Percentiles rank a stretch among this genome's conserved stretches.
phyloP scores from a whole-genome alignment of 2,797 vertebrate species.

The Ispidina lecontei region DNA sequence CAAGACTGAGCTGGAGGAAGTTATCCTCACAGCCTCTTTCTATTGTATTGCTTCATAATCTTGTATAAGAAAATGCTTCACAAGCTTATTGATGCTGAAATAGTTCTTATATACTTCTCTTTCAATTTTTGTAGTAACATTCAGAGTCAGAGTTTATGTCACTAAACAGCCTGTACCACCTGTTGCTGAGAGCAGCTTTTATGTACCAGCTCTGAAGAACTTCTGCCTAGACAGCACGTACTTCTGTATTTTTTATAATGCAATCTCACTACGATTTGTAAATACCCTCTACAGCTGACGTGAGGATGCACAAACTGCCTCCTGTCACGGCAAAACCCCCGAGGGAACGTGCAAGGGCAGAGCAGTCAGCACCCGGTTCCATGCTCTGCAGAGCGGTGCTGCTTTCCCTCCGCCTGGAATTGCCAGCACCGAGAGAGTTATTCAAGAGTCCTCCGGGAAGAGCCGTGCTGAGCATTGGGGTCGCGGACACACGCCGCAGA shows the following conservation, averaged over 20 bases:
- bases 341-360: background rate
- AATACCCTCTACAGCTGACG: too few species aligned
- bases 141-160: background rate
- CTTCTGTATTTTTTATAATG: rapidly evolving
- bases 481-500: rapidly evolving
- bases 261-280: rapidly evolving
- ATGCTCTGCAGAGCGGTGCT: rapidly evolving
- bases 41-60: background rate
- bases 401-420: rapidly evolving
- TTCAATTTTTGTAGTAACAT: background rate
- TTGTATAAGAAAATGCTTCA: rapidly evolving
- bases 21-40: background rate
- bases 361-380: rapidly evolving
- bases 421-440: rapidly evolving
- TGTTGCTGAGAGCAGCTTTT: conserved; percentile 26
- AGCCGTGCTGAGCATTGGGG: rapidly evolving
- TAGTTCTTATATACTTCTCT: background rate
- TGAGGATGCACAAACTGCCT: rapidly evolving
- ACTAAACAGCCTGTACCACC: background rate
- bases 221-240: background rate
- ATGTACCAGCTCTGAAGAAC: background rate
- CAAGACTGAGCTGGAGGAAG: background rate
- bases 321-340: rapidly evolving
- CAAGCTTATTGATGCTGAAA: background rate
- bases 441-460: rapidly evolving